Conservation (phyloP, 2,888 invertebrate genomes). For the Augiades crinisus region DNA sequence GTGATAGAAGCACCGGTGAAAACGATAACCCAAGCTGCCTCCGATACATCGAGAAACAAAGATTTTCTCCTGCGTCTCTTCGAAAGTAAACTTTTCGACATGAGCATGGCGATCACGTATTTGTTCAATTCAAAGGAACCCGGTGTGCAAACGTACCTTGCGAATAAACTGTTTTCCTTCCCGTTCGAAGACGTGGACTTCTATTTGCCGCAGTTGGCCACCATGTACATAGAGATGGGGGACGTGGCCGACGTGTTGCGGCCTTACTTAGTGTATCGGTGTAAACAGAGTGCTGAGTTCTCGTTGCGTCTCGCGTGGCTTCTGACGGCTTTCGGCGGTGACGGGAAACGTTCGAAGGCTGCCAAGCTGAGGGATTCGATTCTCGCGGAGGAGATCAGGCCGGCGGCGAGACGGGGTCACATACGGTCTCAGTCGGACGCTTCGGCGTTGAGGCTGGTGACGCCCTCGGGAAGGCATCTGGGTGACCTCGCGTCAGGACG, state of each 20-base stretch:
- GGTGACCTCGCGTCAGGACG: constrained; percentile 96
- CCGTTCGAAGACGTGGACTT: constrained; percentile 96
- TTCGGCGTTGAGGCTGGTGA: constrained; percentile 83
- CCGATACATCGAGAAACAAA: constrained; percentile 76
- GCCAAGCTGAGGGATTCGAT: constrained; percentile 69
- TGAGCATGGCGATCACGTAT: constrained; percentile 99
- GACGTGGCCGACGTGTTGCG: constrained; percentile 92
- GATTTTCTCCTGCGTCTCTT: constrained; percentile 93
- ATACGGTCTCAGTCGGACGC: constrained; percentile 91
- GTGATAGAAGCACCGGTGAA: constrained; percentile 51
- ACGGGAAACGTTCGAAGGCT: constrained; percentile 62
- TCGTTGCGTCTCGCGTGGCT: constrained; percentile 98
- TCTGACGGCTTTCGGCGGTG: constrained; percentile 95
- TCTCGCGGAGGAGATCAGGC: constrained; percentile 71
- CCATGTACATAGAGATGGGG: constrained; percentile 99
- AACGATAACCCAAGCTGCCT: constrained; percentile 50
- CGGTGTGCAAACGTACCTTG: constrained; percentile 98
- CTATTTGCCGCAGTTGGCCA: constrained; percentile 98
- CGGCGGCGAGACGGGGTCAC: constrained; percentile 69
- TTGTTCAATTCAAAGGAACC: constrained; percentile 99
- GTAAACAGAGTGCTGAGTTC: constrained; percentile 97
- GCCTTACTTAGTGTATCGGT: constrained; percentile 80
- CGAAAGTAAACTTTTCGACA: constrained; percentile 97
- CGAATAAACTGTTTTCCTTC: constrained; percentile 98
- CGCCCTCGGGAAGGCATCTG: constrained; percentile 85